Conservation (phyloP, 2,113 vertebrate species). For the Blennius ocellaris region DNA sequence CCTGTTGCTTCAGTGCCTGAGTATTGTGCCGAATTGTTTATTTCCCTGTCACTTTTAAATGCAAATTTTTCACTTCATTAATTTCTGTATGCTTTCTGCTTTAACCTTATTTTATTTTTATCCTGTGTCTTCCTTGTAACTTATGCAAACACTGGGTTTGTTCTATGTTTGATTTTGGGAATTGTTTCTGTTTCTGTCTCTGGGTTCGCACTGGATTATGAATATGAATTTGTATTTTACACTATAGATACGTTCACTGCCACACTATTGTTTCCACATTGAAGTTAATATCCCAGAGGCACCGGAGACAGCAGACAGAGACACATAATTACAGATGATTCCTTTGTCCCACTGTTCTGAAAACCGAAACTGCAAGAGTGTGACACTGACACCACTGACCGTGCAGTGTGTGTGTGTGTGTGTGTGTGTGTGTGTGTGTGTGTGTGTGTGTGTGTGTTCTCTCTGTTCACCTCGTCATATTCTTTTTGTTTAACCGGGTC, state of each 20-base stretch:
- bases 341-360: constrained; percentile 6
- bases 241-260: not conserved
- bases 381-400: constrained; percentile 35
- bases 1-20: not conserved
- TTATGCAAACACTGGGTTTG: not conserved
- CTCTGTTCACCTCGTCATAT: constrained; percentile 29
- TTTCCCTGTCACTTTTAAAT: not conserved
- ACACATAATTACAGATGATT: constrained; percentile 25
- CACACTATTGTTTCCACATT: not conserved
- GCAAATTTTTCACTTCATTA: not conserved
- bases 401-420: not conserved
- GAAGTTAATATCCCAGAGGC: not conserved
- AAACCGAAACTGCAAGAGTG: constrained; percentile 45
- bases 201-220: not conserved
- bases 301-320: constrained; percentile 5
- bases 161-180: not conserved
- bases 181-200: not conserved
- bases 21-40: not conserved
- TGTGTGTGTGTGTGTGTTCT: not conserved
- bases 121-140: not conserved
- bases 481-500: constrained; percentile 45
- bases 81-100: not conserved
- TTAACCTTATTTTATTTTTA: not conserved
- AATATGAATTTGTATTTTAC: not conserved
- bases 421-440: constrained; percentile 29